Percentiles rank a stretch among this genome's conserved stretches.
These are phyloP conservation scores for Cephus rjabovi DNA, from an alignment of 2,888 invertebrate species.

Conservation along the genomic window DNA sequence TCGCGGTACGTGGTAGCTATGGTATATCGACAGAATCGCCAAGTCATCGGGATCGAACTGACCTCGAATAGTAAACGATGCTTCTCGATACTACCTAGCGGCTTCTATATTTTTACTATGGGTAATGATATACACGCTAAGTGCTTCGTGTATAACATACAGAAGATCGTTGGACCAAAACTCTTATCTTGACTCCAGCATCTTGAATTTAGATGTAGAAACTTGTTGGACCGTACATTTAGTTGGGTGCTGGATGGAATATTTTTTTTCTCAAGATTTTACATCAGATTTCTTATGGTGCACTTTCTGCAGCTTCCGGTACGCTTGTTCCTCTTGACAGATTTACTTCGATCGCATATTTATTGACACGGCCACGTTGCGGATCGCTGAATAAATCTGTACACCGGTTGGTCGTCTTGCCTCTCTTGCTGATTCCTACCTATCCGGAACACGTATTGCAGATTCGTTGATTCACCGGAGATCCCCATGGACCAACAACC, in stretches of 20 bases:
- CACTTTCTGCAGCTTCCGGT: background rate
- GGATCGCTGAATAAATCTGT: background rate
- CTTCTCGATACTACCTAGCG: background rate
- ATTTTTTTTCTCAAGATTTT: background rate
- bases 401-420: background rate
- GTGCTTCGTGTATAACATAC: background rate
- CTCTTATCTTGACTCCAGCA: background rate
- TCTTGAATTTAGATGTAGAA: background rate
- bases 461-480: background rate
- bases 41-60: conserved; percentile 4
- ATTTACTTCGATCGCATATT: background rate
- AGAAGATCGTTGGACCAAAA: background rate
- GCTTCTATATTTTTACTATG: background rate
- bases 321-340: background rate
- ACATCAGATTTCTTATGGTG: background rate
- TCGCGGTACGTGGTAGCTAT: background rate
- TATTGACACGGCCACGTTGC: background rate
- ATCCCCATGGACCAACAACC: background rate
- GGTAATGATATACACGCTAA: background rate
- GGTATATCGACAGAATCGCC: conserved; percentile 2
- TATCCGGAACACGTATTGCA: background rate
- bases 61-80: background rate
- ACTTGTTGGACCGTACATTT: background rate
- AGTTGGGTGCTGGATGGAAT: background rate
- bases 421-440: background rate